Evolutionary conservation across 2,888 invertebrate genomes (phyloP).

Genomic region (Microctonus aethiopoides): DNA sequence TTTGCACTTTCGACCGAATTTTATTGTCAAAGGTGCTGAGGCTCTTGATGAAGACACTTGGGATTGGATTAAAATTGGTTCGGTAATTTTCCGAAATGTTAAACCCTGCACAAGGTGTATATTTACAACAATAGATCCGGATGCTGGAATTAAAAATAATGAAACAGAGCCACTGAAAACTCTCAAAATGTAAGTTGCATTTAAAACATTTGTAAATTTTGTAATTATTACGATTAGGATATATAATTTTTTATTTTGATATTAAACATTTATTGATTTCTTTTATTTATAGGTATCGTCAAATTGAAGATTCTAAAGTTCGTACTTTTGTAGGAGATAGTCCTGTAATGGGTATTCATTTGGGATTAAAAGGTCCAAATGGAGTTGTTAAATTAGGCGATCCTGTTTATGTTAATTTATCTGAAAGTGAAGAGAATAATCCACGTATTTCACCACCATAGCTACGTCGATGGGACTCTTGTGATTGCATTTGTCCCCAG

Average conservation of each 20-base stretch:
- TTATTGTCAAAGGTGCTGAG: slow-evolving; percentile 72
- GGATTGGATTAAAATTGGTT: slow-evolving; percentile 78
- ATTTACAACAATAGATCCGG: slow-evolving; percentile 78
- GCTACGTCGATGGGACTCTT: slow-evolving; percentile 63
- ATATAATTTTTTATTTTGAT: slow-evolving; percentile 7
- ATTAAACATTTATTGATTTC: no score
- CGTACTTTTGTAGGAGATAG: slow-evolving; percentile 58
- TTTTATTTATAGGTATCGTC: slow-evolving; percentile 69
- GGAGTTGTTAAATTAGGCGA: slow-evolving; percentile 69
- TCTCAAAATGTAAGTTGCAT: slow-evolving; percentile 70
- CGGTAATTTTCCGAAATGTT: slow-evolving; percentile 73
- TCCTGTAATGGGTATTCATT: slow-evolving; percentile 70
- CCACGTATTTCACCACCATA: slow-evolving; percentile 53
- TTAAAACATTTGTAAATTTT: background rate
- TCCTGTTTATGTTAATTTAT: slow-evolving; percentile 67
- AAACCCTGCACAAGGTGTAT: slow-evolving; percentile 79
- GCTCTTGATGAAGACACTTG: slow-evolving; percentile 78
- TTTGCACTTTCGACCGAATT: slow-evolving; percentile 77
- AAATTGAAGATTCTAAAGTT: slow-evolving; percentile 59
- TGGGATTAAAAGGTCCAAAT: slow-evolving; percentile 65
- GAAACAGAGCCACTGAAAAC: slow-evolving; percentile 76
- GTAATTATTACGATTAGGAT: background rate
- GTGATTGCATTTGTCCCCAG: slow-evolving; percentile 45
- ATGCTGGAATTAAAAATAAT: slow-evolving; percentile 72
- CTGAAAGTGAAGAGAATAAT: slow-evolving; percentile 45